Evolutionary conservation across 1,140 invertebrate species (phyloP).

Genomic region (Patella vulgata): DNA sequence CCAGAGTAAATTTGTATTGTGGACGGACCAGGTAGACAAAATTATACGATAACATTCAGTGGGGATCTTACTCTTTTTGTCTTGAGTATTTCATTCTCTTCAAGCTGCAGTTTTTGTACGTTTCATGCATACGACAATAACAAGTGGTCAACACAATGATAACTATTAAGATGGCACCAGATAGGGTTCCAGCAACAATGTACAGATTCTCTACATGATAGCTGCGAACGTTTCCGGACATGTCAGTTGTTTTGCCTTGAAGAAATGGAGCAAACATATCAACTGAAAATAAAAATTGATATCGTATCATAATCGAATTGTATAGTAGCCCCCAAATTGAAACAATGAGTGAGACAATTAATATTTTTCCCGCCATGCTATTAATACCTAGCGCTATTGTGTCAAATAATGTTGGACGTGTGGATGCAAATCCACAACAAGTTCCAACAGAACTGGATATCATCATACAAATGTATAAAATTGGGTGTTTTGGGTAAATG

Average conservation of each 20-base stretch:
- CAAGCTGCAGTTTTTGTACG: constrained; percentile 31
- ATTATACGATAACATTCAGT: too few relatives aligned
- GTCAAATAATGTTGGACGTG: too few relatives aligned
- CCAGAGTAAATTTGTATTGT: too few relatives aligned
- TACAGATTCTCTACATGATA: constrained; percentile 48
- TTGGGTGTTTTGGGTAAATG: too few relatives aligned
- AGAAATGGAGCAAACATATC: constrained; percentile 45
- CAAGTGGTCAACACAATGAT: constrained; percentile 42
- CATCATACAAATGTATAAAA: too few relatives aligned
- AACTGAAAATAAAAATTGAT: constrained; percentile 21
- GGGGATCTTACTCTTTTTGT: constrained; percentile 28
- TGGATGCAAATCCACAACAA: too few relatives aligned
- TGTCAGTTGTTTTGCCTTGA: constrained; percentile 5
- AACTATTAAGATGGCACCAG: constrained; percentile 38
- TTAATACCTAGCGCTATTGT: too few relatives aligned
- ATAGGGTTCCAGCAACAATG: constrained; percentile 45
- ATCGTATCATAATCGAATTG: neutral
- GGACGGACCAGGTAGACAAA: too few relatives aligned
- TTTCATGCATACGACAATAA: constrained; percentile 45
- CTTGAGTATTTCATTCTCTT: constrained; percentile 27
- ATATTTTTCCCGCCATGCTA: too few relatives aligned
- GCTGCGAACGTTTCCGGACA: constrained; percentile 7
- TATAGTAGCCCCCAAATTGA: neutral
- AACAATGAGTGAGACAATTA: neutral
- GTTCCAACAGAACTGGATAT: too few relatives aligned